phyloP scores from a whole-genome alignment of 1,140 invertebrate genomes.

The Drosophila kurseongensis region DNA sequence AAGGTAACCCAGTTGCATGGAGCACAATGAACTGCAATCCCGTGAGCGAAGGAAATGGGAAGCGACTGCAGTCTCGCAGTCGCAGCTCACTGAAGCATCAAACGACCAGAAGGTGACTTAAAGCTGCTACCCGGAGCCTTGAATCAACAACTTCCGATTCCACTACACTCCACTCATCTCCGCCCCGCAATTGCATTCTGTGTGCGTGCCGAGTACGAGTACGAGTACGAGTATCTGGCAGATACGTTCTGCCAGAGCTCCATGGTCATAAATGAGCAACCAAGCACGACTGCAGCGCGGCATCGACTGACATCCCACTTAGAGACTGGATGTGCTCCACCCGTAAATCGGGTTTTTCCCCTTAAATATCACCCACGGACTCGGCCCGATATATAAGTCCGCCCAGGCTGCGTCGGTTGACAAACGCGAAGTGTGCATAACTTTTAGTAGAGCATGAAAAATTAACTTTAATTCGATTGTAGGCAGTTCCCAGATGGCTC shows the following conservation, averaged over 20 bases:
- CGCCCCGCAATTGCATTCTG: slow-evolving; percentile 39
- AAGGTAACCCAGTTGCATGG: slow-evolving; percentile 38
- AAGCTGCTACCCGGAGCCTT: slow-evolving; percentile 46
- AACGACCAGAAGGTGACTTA: slow-evolving; percentile 50
- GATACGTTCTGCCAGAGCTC: slow-evolving; percentile 58
- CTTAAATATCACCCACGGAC: slow-evolving; percentile 9
- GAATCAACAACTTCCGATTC: slow-evolving; percentile 51
- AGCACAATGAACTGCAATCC: slow-evolving; percentile 37
- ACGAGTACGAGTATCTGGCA: slow-evolving; percentile 46
- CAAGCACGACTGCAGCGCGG: slow-evolving; percentile 59
- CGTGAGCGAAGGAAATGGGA: slow-evolving; percentile 32
- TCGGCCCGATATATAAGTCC: slow-evolving; percentile 8
- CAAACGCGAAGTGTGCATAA: slow-evolving; percentile 64
- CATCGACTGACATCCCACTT: slow-evolving; percentile 38
- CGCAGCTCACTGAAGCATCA: slow-evolving; percentile 52
- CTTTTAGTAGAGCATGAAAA: slow-evolving; percentile 68
- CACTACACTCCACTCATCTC: slow-evolving; percentile 4
- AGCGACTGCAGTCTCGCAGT: slow-evolving; percentile 32
- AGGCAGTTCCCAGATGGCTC: slow-evolving; percentile 32
- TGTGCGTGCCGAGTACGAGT: slow-evolving; percentile 27
- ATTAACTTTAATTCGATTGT: slow-evolving; percentile 60
- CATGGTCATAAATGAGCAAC: slow-evolving; percentile 79
- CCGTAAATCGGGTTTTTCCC: slow-evolving; percentile 12
- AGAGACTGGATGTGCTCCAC: slow-evolving; percentile 38
- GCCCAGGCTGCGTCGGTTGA: slow-evolving; percentile 17